Conservation (phyloP, 2,113 vertebrate genomes). For the Poecilia latipinna region DNA sequence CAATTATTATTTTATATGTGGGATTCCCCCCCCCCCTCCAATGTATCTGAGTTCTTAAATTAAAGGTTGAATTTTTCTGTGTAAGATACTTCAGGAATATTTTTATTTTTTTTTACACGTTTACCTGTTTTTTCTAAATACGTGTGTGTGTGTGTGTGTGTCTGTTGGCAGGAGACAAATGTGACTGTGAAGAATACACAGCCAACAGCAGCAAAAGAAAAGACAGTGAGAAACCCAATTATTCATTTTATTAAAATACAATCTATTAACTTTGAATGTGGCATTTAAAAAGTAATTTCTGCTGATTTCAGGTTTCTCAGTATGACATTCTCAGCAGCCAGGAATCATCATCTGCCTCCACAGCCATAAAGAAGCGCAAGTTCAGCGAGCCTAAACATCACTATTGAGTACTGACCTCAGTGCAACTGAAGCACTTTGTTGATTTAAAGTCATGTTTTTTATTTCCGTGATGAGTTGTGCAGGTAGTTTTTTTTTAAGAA, state of each 20-base stretch:
- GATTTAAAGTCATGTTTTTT: not conserved
- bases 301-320: conserved; percentile 70
- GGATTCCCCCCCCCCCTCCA: too few species aligned
- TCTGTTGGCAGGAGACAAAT: conserved; percentile 42
- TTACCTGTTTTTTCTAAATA: not conserved
- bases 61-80: not conserved
- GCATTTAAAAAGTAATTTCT: not conserved
- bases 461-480: not conserved
- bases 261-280: not conserved
- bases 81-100: not conserved
- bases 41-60: not conserved
- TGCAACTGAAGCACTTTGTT: not conserved
- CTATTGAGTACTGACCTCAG: conserved; percentile 55
- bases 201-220: conserved; percentile 18
- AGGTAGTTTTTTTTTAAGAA: conserved; percentile 15
- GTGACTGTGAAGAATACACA: conserved; percentile 15
- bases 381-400: conserved; percentile 88
- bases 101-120: not conserved
- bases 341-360: conserved; percentile 66
- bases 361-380: conserved; percentile 83
- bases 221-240: conserved; percentile 49
- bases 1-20: too few species aligned
- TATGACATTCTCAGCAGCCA: conserved; percentile 84
- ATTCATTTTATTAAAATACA: not conserved
- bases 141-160: not conserved